phyloP scores from a whole-genome alignment of 2,888 invertebrate species.

The Cantharis rustica region DNA sequence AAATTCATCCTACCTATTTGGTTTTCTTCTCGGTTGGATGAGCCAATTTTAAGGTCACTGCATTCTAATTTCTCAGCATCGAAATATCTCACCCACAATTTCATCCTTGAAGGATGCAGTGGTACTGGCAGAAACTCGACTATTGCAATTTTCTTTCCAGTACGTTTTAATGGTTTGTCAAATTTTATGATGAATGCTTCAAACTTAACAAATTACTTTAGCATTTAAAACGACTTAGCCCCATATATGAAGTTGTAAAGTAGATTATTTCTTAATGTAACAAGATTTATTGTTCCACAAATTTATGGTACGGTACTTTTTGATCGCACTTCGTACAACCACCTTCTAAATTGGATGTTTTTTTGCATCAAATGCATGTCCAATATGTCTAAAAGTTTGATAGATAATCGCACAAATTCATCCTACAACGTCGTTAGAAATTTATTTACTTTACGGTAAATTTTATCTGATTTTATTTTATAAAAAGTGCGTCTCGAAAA shows the following conservation, averaged over 20 bases:
- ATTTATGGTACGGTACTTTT: background rate
- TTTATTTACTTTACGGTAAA: background rate
- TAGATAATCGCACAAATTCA: background rate
- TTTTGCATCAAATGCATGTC: background rate
- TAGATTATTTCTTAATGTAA: slow-evolving; percentile 3
- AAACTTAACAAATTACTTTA: slow-evolving; percentile 16
- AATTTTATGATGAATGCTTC: slow-evolving; percentile 15
- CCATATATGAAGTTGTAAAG: slow-evolving; percentile 13
- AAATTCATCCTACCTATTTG: slow-evolving; percentile 24
- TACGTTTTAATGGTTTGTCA: slow-evolving; percentile 8
- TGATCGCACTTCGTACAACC: background rate
- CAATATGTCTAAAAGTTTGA: background rate
- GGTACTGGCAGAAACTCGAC: background rate
- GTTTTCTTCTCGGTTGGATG: slow-evolving; percentile 13
- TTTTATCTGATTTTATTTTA: slow-evolving; percentile 4
- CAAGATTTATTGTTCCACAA: background rate
- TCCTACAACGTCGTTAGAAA: background rate
- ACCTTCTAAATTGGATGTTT: background rate
- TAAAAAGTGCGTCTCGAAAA: slow-evolving; percentile 9
- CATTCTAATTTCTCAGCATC: slow-evolving; percentile 15
- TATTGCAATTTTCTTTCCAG: slow-evolving; percentile 1
- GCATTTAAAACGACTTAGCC: slow-evolving; percentile 14
- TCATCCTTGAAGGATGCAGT: background rate
- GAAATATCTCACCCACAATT: slow-evolving; percentile 5
- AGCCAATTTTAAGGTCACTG: slow-evolving; percentile 18